phyloP scores from a whole-genome alignment of 2,888 invertebrate species.

The Trachelus tabidus region DNA sequence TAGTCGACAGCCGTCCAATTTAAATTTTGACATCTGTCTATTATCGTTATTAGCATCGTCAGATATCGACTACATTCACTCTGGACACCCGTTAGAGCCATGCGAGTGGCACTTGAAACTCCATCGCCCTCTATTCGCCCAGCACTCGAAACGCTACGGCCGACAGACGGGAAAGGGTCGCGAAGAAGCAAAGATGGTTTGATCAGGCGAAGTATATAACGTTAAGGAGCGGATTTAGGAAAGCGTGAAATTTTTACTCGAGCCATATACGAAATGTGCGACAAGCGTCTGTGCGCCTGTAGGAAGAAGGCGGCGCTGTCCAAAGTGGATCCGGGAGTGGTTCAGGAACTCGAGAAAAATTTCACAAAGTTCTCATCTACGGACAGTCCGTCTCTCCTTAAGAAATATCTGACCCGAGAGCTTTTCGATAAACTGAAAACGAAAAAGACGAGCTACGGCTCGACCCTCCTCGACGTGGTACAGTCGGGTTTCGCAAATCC shows the following conservation, averaged over 20 bases:
- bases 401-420: conserved; percentile 70
- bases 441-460: conserved; percentile 71
- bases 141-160: not conserved
- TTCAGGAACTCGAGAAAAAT: conserved; percentile 68
- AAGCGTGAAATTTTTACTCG: not conserved
- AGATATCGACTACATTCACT: not conserved
- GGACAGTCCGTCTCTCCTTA: conserved; percentile 73
- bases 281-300: conserved; percentile 50
- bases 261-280: conserved; percentile 45
- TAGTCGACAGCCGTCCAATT: not conserved
- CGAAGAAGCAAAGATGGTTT: not conserved
- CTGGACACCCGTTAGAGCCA: not conserved
- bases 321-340: conserved; percentile 35
- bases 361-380: conserved; percentile 66
- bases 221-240: not conserved
- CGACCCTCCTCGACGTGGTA: conserved; percentile 74
- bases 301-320: conserved; percentile 32
- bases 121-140: conserved; percentile 1
- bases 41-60: not conserved
- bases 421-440: conserved; percentile 67
- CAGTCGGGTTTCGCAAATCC: conserved; percentile 76
- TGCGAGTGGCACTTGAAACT: not conserved
- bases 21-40: not conserved
- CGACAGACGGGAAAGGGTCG: not conserved
- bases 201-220: not conserved